Evolutionary conservation across 1,140 invertebrate species (phyloP).

Genomic region (Gonioctena quinquepunctata): DNA sequence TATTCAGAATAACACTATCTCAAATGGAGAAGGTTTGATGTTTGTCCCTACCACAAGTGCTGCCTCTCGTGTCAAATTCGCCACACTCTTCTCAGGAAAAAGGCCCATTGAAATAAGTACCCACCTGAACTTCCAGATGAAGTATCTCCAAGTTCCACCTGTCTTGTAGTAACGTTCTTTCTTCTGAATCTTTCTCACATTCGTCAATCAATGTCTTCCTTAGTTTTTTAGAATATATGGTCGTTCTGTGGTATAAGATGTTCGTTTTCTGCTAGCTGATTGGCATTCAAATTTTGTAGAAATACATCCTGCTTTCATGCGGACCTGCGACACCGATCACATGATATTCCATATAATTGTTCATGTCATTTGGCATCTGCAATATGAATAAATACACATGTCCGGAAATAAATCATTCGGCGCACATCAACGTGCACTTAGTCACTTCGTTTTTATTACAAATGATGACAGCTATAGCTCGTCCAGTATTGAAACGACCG

Average conservation of each 20-base stretch:
- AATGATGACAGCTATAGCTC: too few relatives aligned
- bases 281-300: constrained; percentile 41
- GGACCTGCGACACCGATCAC: constrained; percentile 38
- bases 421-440: too few relatives aligned
- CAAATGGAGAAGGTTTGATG: too few relatives aligned
- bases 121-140: constrained; percentile 55
- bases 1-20: too few relatives aligned
- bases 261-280: constrained; percentile 35
- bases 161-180: constrained; percentile 32
- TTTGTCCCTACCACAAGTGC: too few relatives aligned
- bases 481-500: background rate
- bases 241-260: constrained; percentile 10
- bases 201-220: constrained; percentile 2
- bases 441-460: too few relatives aligned
- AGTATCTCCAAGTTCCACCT: constrained; percentile 49
- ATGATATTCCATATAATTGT: constrained; percentile 44
- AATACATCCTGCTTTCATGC: constrained; percentile 39
- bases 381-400: constrained; percentile 23
- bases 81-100: too few relatives aligned
- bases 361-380: constrained; percentile 46
- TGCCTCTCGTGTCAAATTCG: too few relatives aligned
- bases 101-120: too few relatives aligned
- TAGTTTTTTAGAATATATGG: constrained; percentile 23
- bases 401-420: background rate
- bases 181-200: background rate